Base-by-base conservation (phyloP, 2,888 invertebrate genomes). In the Hirudinaria manillensis region DNA sequence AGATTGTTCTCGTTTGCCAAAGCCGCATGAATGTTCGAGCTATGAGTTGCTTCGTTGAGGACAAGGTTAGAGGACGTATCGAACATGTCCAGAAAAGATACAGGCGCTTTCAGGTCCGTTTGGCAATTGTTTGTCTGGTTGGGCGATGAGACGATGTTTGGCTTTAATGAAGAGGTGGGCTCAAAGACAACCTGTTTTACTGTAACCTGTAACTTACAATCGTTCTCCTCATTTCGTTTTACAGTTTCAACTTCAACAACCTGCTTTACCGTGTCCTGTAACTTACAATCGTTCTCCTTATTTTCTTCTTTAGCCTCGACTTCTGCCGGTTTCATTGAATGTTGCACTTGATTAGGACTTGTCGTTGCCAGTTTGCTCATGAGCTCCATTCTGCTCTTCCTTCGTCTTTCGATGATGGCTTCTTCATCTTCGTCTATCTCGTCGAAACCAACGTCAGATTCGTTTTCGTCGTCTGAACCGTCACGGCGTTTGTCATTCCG, bases 371-470 rank as follows among this genome's bases (percentile, higher is more conserved):
- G 77, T 77, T 83, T 84, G 81, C 82, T 92, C 76, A 95, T 83
- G 7, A 97, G 87, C 83, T 92, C 93, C 85, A 95, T 93, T 56
- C 96, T 88, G 82, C 93, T 91, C 82, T 92, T 91, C 77, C 96
- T 89, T 79, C 94, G 88, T 82, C 89, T 89, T 84, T 94, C 93
- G 83, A 97, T 97, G 80, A 95, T 93, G 80, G 91, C 91, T 84
- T 96, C 94, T 83, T 96, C 96, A 81, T 93, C 93, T 84, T 94
- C 94, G 71, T 87, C 87, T 79, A 93, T 93, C 21, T 76, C 76
- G 24, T 61, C 61, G 56, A 56, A 24, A 16, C 27, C 3, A 56
- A 56, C 3, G 10, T 36, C 36, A 10, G 36, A 36, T 36, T 10
- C 36, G 13, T 24, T 56, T 56, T 56, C 56, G 27, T 56, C 56